Conservation (phyloP, 2,113 vertebrate genomes). For the Bubo bubo region DNA sequence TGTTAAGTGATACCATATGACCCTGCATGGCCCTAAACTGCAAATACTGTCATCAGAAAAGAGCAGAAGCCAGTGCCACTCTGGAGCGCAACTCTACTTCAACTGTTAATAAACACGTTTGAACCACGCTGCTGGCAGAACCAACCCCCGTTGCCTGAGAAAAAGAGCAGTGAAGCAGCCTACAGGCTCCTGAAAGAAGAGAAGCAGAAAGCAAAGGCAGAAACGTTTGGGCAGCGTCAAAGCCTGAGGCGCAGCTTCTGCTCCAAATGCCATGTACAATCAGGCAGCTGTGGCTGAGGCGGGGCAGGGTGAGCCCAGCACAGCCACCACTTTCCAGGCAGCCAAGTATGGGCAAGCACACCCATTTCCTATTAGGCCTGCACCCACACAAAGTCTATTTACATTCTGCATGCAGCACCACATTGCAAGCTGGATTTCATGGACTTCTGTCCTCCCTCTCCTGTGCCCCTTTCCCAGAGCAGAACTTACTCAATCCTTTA, state of each 20-base stretch:
- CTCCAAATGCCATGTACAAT: background rate
- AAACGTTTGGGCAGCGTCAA: background rate
- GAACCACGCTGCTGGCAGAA: background rate
- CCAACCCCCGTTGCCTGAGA: background rate
- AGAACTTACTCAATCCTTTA: slow-evolving; percentile 24
- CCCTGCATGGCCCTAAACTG: background rate
- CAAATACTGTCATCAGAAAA: background rate
- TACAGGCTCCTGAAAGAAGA: background rate
- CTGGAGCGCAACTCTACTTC: background rate
- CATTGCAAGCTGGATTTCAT: slow-evolving; percentile 52
- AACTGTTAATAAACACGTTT: background rate
- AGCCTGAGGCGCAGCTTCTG: background rate
- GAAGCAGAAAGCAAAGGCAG: background rate
- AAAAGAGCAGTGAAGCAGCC: background rate
- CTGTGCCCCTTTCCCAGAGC: background rate
- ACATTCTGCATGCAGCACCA: slow-evolving; percentile 15
- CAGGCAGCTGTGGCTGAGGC: background rate
- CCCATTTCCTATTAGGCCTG: slow-evolving; percentile 47
- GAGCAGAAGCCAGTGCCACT: background rate
- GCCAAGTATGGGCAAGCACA: slow-evolving; percentile 16
- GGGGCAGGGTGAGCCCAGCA: background rate
- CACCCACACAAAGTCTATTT: slow-evolving; percentile 32
- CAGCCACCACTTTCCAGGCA: background rate
- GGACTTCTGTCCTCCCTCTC: background rate
- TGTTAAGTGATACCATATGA: background rate